phyloP scores from a whole-genome alignment of 1,140 invertebrate genomes.

The Anastrepha obliqua region DNA sequence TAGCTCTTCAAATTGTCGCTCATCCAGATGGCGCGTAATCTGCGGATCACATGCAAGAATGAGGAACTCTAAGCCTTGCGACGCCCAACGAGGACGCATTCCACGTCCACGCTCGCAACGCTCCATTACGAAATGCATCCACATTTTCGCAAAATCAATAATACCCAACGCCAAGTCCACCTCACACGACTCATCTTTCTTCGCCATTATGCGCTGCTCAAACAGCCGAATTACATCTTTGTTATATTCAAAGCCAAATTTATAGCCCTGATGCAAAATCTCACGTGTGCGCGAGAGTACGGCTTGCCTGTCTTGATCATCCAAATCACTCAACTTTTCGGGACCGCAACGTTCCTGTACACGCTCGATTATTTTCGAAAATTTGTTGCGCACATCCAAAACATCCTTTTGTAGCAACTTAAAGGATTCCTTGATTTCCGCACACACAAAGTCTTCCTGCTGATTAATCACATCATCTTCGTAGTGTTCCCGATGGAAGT shows the following conservation, averaged over 20 bases:
- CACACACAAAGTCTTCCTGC: slow-evolving; percentile 74
- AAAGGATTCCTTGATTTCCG: slow-evolving; percentile 78
- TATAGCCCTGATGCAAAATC: slow-evolving; percentile 89
- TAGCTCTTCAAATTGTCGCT: slow-evolving; percentile 86
- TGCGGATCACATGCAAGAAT: slow-evolving; percentile 87
- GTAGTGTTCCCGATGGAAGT: slow-evolving; percentile 74
- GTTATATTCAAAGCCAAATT: slow-evolving; percentile 93
- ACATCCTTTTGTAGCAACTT: slow-evolving; percentile 81
- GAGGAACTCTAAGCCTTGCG: slow-evolving; percentile 89
- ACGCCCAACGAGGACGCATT: slow-evolving; percentile 88
- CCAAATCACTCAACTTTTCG: slow-evolving; percentile 74
- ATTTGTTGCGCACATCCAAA: slow-evolving; percentile 78
- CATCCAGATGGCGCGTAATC: slow-evolving; percentile 83
- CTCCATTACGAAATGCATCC: slow-evolving; percentile 90
- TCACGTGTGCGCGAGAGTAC: slow-evolving; percentile 82
- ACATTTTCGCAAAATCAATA: slow-evolving; percentile 86
- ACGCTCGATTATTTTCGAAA: slow-evolving; percentile 79
- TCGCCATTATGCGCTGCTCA: slow-evolving; percentile 70
- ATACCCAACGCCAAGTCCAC: slow-evolving; percentile 75
- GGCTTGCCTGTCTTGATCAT: slow-evolving; percentile 75
- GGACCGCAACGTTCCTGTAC: slow-evolving; percentile 79
- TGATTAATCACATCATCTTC: slow-evolving; percentile 73
- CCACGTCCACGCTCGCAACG: slow-evolving; percentile 89
- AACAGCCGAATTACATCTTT: slow-evolving; percentile 84
- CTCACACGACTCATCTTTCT: slow-evolving; percentile 66